Percentiles rank a stretch among this genome's conserved stretches.
phyloP scores from a whole-genome alignment of 1,140 invertebrate genomes.

The Aleiodes sp. region DNA sequence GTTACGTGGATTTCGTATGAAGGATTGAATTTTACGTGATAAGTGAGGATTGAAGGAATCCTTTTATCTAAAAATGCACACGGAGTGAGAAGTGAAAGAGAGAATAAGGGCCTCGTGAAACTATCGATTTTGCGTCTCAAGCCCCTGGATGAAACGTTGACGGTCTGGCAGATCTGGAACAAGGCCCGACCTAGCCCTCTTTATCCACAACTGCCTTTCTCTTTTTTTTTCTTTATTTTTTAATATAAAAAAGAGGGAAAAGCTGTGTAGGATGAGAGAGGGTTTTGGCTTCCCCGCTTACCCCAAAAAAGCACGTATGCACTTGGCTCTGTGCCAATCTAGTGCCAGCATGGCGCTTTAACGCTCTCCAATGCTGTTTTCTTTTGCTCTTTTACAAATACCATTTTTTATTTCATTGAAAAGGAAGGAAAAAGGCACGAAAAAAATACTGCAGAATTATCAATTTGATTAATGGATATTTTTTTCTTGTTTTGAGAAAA shows the following conservation, averaged over 20 bases:
- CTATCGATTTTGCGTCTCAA: slow-evolving; percentile 19
- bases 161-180: slow-evolving; percentile 43
- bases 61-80: slow-evolving; percentile 16
- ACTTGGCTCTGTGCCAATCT: slow-evolving; percentile 40
- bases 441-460: too few relatives aligned
- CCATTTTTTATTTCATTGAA: too few relatives aligned
- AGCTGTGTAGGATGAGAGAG: too few relatives aligned
- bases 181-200: slow-evolving; percentile 19
- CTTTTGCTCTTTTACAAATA: too few relatives aligned
- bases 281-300: neutral
- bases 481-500: too few relatives aligned
- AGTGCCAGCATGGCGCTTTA: slow-evolving; percentile 39
- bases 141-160: slow-evolving; percentile 37
- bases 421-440: too few relatives aligned
- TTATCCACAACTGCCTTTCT: neutral
- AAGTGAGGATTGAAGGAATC: slow-evolving; percentile 1
- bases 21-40: neutral
- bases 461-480: too few relatives aligned
- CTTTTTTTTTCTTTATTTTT: slow-evolving; percentile 14
- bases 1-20: neutral
- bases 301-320: slow-evolving; percentile 20
- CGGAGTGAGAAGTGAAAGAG: slow-evolving; percentile 5
- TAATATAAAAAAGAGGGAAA: too few relatives aligned
- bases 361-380: neutral
- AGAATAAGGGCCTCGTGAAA: slow-evolving; percentile 5